Conservation (phyloP, 1,140 invertebrate genomes). For the Pectinophora gossypiella region DNA sequence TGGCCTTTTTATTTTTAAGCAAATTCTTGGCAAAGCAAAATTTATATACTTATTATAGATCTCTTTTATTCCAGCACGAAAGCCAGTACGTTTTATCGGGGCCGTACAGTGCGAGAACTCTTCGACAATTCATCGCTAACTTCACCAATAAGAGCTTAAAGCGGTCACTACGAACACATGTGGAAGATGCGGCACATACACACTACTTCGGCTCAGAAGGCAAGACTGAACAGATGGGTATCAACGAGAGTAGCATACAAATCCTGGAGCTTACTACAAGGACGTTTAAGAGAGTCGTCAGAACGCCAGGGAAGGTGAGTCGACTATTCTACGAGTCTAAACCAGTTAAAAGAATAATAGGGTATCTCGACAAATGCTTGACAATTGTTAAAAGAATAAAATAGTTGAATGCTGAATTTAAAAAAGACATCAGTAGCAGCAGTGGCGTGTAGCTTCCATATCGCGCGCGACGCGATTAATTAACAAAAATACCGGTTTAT, state of each 20-base stretch:
- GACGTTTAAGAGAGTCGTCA: slow-evolving; percentile 47
- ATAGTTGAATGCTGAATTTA: too few relatives aligned
- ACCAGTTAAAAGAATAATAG: too few relatives aligned
- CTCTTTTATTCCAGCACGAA: slow-evolving; percentile 77
- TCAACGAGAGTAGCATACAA: slow-evolving; percentile 25
- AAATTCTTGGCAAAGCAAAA: too few relatives aligned
- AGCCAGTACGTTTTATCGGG: slow-evolving; percentile 80
- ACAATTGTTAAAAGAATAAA: too few relatives aligned
- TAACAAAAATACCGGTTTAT: too few relatives aligned
- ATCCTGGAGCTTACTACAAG: slow-evolving; percentile 50
- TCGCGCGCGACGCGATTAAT: too few relatives aligned
- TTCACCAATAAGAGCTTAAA: slow-evolving; percentile 77
- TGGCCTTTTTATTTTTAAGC: too few relatives aligned
- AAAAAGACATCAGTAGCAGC: too few relatives aligned
- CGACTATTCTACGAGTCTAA: too few relatives aligned
- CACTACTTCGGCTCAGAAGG: slow-evolving; percentile 56
- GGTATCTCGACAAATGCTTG: too few relatives aligned
- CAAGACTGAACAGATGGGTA: slow-evolving; percentile 16
- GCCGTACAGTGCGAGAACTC: slow-evolving; percentile 74
- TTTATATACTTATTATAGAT: background rate
- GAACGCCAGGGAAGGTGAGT: slow-evolving; percentile 45
- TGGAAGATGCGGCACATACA: slow-evolving; percentile 52
- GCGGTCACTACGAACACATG: slow-evolving; percentile 61
- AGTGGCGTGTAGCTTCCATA: too few relatives aligned
- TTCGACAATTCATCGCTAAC: slow-evolving; percentile 80